Evolutionary conservation across 1,140 invertebrate species (phyloP).

Genomic region (Muscidifurax raptorellus): DNA sequence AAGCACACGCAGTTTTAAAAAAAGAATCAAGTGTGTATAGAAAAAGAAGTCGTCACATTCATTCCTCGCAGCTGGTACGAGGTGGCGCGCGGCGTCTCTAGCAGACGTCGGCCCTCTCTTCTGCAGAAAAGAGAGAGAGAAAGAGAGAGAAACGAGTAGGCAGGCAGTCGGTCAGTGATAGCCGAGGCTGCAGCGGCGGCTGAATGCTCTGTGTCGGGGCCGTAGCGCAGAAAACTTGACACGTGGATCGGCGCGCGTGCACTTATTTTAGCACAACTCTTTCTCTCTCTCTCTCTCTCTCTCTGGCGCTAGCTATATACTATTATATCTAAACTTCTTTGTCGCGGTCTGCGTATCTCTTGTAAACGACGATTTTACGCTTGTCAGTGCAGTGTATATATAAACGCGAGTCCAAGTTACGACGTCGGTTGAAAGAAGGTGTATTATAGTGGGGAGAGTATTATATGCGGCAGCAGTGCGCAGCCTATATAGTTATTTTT

Average conservation of each 20-base stretch:
- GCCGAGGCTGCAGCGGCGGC: not conserved
- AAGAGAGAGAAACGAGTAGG: not conserved
- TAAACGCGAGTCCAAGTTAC: not conserved
- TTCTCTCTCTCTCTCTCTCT: not conserved
- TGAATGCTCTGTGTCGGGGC: not conserved
- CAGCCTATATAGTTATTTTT: conserved; percentile 2
- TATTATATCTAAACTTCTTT: not conserved
- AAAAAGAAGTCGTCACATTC: not conserved
- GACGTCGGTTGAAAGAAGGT: not conserved
- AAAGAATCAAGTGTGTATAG: no score
- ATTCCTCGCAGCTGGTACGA: not conserved
- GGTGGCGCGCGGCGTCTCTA: not conserved
- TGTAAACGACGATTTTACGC: not conserved
- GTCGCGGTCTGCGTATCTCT: not conserved
- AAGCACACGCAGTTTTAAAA: no score
- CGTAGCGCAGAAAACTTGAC: not conserved
- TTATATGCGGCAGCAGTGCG: not conserved
- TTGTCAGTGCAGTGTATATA: not conserved
- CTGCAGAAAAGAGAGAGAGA: not conserved
- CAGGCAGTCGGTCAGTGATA: not conserved
- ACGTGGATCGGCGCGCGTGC: not conserved
- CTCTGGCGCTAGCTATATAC: not conserved
- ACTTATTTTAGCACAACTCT: not conserved
- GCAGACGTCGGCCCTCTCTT: not conserved
- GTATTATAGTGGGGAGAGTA: not conserved